Conservation (phyloP, 2,113 vertebrate genomes). For the Cyprinus carpio region DNA sequence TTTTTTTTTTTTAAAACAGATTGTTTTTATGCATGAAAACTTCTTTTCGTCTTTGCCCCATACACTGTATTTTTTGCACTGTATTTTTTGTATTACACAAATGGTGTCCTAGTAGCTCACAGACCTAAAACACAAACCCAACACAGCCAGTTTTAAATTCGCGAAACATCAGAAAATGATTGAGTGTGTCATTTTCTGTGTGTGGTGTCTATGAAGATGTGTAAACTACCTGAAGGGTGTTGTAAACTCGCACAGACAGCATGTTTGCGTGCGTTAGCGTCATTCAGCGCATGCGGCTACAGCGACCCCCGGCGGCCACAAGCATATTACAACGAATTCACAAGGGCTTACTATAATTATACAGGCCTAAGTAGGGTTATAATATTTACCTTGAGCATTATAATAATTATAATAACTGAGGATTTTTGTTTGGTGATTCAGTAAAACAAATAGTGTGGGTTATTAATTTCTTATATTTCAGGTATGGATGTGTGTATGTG, state of each 20-base stretch:
- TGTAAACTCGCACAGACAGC: slow-evolving; percentile 58
- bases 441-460: background rate
- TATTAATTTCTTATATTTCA: background rate
- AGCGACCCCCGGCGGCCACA: slow-evolving; percentile 19
- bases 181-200: background rate
- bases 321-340: background rate
- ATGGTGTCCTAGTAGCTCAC: background rate
- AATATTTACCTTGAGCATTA: background rate
- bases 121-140: background rate
- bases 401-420: background rate
- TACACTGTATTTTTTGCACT: background rate
- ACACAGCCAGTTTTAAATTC: background rate
- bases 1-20: background rate
- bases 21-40: background rate
- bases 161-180: background rate
- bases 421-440: background rate
- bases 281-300: background rate
- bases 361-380: background rate
- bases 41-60: too few relatives aligned
- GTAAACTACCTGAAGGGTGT: slow-evolving; percentile 64
- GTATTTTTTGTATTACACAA: background rate
- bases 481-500: background rate
- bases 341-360: background rate
- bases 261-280: background rate
- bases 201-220: background rate